Evolutionary conservation across 2,888 invertebrate genomes (phyloP), one percentile per base, ranked within the genome.

Genomic region (Apoda limacodes): DNA sequence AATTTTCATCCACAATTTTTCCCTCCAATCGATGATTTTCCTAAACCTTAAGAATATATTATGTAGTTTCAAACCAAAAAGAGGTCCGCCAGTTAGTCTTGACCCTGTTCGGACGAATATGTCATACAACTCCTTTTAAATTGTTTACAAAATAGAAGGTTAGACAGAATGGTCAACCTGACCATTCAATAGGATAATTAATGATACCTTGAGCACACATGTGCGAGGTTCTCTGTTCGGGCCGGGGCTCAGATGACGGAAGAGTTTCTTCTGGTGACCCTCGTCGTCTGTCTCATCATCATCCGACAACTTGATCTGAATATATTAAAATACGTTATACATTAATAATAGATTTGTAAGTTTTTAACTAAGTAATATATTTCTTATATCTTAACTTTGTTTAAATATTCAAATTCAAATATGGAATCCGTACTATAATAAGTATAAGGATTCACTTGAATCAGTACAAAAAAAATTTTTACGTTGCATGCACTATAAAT

Each of bases 171-270:
- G 5, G 19, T 19, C 5, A 19, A 9, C 9, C 19, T 19, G 19
- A 6, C n/a, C 9, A 9, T 13, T 10, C 24, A 17, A 21, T 24
- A 4, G 2, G 10, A 22, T 22, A 9, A 7, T 5, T 17, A 30
- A n/a, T n/a, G 23, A 31, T 59, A 78, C 88, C 50, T 91, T 85
- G 5, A 92, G 81, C 7, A 93, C 92, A 71, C 93, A 92, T 22
- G 88, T 87, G 15, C 92, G 82, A 2, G 90, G 90, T 54, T 92
- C 93, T 19, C 92, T 81, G 50, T 67, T 67, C 7, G 78, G 66
- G 2, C 66, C 69, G 1, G 78, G 76, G 41, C 78, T 78, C 24
- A 61, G 55, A 28, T 59, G 60, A 12, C 69, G 67, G 28, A 60
- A 48, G 42, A 62, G 45, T 50, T 81, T 82, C 55, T 72, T 76